These are phyloP conservation scores for Cygnus atratus DNA, from an alignment of 2,113 vertebrate species.

Conservation along the genomic window DNA sequence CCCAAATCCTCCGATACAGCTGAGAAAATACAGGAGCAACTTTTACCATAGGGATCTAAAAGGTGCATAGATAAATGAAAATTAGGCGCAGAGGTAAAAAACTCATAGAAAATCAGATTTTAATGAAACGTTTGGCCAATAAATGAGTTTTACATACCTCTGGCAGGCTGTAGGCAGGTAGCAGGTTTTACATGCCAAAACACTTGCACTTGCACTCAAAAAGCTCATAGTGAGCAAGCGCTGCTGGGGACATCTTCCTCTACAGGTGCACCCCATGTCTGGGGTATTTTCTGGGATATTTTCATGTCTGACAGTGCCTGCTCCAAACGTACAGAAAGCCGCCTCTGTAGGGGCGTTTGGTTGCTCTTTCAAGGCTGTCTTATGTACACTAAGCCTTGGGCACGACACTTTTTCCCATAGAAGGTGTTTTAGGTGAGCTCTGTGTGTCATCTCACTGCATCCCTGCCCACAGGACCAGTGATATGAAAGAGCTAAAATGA, in stretches of 20 bases:
- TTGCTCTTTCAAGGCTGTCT: background rate
- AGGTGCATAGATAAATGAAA: too few species aligned
- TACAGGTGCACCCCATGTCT: background rate
- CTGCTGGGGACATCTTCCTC: background rate
- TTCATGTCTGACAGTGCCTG: background rate
- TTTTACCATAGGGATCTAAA: background rate
- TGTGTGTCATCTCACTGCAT: background rate
- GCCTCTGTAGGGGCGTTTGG: accelerated
- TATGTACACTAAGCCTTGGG: background rate
- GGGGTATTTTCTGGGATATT: too few species aligned
- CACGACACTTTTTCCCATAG: background rate
- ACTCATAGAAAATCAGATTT: background rate
- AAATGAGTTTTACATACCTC: background rate
- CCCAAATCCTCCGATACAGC: background rate
- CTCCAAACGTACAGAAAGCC: background rate
- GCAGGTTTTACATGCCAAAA: background rate
- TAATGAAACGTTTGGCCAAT: background rate
- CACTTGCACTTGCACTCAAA: background rate
- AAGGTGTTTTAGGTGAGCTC: background rate
- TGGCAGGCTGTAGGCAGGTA: background rate
- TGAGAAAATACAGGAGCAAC: too few species aligned
- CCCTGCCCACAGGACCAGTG: background rate
- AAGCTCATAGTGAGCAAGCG: background rate
- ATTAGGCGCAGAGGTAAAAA: too few species aligned
- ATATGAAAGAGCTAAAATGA: background rate